Conservation (phyloP, 2,888 invertebrate genomes). For the Dichetophora obliterata region DNA sequence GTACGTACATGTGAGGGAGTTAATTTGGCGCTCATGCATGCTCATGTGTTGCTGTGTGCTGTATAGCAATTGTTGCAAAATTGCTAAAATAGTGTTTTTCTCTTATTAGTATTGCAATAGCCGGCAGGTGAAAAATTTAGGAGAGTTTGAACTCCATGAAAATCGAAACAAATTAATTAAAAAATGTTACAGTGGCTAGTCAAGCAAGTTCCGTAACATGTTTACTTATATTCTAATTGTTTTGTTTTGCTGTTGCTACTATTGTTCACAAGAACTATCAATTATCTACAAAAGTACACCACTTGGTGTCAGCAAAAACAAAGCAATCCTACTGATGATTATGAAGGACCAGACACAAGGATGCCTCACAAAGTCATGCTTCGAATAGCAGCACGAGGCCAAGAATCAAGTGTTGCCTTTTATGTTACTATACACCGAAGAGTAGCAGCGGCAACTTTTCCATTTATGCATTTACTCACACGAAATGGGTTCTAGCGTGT, state of each 20-base stretch:
- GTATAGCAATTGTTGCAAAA: background rate
- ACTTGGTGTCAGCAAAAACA: no score
- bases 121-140: no score
- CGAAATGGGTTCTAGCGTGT: background rate
- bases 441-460: background rate
- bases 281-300: no score
- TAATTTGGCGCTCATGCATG: background rate
- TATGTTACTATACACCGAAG: background rate
- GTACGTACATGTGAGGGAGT: background rate
- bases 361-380: background rate
- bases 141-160: no score
- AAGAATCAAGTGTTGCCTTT: background rate
- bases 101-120: no score
- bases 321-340: no score
- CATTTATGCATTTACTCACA: background rate
- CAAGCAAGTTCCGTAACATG: no score
- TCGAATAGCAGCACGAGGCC: background rate
- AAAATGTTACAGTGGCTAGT: background rate
- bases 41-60: background rate
- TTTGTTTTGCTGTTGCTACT: no score
- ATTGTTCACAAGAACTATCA: no score
- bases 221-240: no score
- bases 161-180: background rate
- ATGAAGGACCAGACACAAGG: background rate
- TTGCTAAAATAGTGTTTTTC: background rate